These are phyloP conservation scores for Zosterops hypoxanthus DNA, from an alignment of 2,113 vertebrate genomes.

Conservation along the genomic window DNA sequence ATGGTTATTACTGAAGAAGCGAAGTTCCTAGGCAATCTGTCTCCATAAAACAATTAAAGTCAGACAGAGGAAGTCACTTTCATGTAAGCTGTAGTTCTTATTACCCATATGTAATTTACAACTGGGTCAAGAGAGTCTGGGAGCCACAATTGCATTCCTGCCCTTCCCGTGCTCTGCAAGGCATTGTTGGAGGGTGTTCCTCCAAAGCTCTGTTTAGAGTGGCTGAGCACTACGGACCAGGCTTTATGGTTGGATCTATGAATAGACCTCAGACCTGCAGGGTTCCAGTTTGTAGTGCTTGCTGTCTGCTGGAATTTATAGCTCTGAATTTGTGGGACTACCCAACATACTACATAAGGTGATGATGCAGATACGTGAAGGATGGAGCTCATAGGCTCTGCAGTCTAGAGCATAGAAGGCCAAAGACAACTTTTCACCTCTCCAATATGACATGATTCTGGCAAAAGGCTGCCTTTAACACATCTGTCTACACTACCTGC, in stretches of 20 bases:
- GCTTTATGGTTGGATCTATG: neutral
- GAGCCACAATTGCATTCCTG: constrained; percentile 4
- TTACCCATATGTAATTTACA: constrained; percentile 35
- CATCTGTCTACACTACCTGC: neutral
- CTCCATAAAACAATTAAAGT: constrained; percentile 61
- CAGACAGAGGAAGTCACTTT: constrained; percentile 62
- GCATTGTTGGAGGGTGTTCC: neutral
- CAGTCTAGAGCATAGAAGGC: neutral
- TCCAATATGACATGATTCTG: neutral
- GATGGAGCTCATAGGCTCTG: neutral
- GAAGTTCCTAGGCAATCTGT: neutral
- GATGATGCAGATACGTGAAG: neutral
- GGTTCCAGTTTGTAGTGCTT: neutral
- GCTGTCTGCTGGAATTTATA: constrained; percentile 4
- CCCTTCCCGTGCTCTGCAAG: neutral
- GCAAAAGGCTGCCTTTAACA: neutral
- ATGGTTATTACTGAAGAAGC: constrained; percentile 8
- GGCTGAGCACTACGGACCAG: neutral
- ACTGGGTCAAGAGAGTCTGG: neutral
- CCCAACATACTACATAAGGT: neutral
- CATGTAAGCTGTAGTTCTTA: constrained; percentile 34
- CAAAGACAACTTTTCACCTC: neutral
- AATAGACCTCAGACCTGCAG: constrained; percentile 7
- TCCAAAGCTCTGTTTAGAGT: neutral
- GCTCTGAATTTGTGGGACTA: neutral